Evolutionary conservation across 2,113 vertebrate genomes (phyloP).

Genomic region (Pseudopodoces humilis): DNA sequence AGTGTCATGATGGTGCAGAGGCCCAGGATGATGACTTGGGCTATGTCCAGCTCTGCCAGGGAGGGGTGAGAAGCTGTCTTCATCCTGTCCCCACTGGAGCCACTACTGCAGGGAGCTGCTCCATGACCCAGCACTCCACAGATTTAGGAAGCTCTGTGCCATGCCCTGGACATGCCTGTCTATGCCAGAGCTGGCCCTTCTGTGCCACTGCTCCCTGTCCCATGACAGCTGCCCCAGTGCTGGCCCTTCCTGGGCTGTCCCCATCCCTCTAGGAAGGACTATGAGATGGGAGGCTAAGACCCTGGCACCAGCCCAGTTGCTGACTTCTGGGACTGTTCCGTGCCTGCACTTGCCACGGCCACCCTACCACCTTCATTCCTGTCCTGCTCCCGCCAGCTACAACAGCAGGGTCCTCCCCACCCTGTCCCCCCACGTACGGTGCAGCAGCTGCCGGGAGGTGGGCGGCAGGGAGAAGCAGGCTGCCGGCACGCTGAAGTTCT

Average conservation of each 20-base stretch:
- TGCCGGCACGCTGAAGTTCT: constrained; percentile 67
- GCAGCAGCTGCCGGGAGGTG: constrained; percentile 65
- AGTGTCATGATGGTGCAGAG: constrained; percentile 63
- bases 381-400: not conserved
- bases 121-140: not conserved
- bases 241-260: not conserved
- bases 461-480: constrained; percentile 75
- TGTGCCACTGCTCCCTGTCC: not conserved
- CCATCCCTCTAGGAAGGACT: not conserved
- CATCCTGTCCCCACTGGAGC: not conserved
- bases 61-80: not conserved
- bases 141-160: not conserved
- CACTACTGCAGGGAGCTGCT: not conserved
- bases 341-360: not conserved
- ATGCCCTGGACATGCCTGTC: rapidly evolving
- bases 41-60: constrained; percentile 47
- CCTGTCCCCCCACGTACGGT: constrained; percentile 53
- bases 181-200: not conserved
- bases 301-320: not conserved
- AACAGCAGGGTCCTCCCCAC: not conserved
- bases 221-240: not conserved
- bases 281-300: not conserved
- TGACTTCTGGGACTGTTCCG: not conserved
- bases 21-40: constrained; percentile 57
- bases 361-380: not conserved